A percentile compares a stretch with the other conserved stretches of the same genome.
phyloP scores from a whole-genome alignment of 2,888 invertebrate genomes.

The Apantesis nais region DNA sequence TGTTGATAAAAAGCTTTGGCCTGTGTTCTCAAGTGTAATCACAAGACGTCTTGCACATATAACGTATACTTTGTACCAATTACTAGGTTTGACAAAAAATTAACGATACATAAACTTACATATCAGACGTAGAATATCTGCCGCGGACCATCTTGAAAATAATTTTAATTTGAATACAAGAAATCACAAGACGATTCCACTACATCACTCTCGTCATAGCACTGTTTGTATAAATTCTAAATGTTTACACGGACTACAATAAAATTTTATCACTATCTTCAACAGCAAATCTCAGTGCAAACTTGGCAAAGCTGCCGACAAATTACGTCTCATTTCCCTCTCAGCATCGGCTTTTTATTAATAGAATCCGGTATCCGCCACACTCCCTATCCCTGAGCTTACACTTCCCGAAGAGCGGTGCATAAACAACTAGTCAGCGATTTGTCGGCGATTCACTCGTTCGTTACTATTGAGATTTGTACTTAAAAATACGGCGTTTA shows the following conservation, averaged over 20 bases:
- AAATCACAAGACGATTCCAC: slow-evolving; percentile 53
- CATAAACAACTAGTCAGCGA: slow-evolving; percentile 39
- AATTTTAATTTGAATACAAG: slow-evolving; percentile 46
- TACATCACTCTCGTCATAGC: slow-evolving; percentile 63
- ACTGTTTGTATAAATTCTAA: slow-evolving; percentile 64
- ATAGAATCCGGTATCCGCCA: slow-evolving; percentile 68
- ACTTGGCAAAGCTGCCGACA: slow-evolving; percentile 74
- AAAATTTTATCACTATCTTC: slow-evolving; percentile 69
- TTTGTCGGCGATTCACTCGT: slow-evolving; percentile 47
- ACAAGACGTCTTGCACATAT: background rate
- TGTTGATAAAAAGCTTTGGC: background rate
- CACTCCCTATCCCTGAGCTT: slow-evolving; percentile 53
- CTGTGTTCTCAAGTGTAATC: background rate
- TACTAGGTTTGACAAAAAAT: background rate
- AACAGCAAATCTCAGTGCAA: slow-evolving; percentile 73
- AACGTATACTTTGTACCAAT: background rate
- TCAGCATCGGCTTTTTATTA: slow-evolving; percentile 68
- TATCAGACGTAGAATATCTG: slow-evolving; percentile 79
- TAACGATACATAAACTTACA: slow-evolving; percentile 65
- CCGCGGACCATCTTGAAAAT: slow-evolving; percentile 78
- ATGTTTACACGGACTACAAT: slow-evolving; percentile 68
- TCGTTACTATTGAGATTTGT: slow-evolving; percentile 52
- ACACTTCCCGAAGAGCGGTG: slow-evolving; percentile 47
- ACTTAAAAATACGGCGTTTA: slow-evolving; percentile 56
- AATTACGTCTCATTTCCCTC: slow-evolving; percentile 74